A percentile compares a stretch with the other conserved stretches of the same genome.
Conservation (phyloP, 2,113 vertebrate species). For the Tautogolabrus adspersus region DNA sequence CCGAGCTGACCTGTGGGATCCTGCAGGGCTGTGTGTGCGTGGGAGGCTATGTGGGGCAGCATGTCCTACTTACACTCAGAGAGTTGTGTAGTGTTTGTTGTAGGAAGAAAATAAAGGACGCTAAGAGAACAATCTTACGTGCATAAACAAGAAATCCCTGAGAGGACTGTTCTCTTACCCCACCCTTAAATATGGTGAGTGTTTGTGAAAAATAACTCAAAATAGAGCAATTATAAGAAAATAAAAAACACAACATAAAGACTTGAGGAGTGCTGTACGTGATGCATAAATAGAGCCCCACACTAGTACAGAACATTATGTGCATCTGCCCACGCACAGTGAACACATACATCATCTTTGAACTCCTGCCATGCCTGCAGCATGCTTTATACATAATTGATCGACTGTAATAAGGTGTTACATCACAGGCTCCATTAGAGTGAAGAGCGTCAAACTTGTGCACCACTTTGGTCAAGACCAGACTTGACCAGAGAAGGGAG, state of each 20-base stretch:
- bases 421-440: neutral
- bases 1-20: constrained; percentile 20
- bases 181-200: neutral
- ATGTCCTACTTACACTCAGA: constrained; percentile 64
- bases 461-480: neutral
- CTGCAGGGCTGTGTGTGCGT: constrained; percentile 19
- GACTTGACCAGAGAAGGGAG: too few species aligned
- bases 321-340: constrained; percentile 27
- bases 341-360: constrained; percentile 6
- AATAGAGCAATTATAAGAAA: neutral
- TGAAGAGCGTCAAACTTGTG: neutral
- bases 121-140: neutral
- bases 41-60: constrained; percentile 69
- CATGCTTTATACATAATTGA: constrained; percentile 16
- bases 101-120: neutral
- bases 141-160: neutral
- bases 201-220: constrained; percentile 6
- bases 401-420: neutral
- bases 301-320: neutral
- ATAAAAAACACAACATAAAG: neutral
- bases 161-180: neutral
- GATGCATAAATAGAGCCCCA: neutral
- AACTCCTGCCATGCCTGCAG: neutral
- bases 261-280: neutral
- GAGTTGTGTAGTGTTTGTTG: neutral